Evolutionary conservation across 1,140 invertebrate genomes (phyloP).

Genomic region (Tribolium madens): DNA sequence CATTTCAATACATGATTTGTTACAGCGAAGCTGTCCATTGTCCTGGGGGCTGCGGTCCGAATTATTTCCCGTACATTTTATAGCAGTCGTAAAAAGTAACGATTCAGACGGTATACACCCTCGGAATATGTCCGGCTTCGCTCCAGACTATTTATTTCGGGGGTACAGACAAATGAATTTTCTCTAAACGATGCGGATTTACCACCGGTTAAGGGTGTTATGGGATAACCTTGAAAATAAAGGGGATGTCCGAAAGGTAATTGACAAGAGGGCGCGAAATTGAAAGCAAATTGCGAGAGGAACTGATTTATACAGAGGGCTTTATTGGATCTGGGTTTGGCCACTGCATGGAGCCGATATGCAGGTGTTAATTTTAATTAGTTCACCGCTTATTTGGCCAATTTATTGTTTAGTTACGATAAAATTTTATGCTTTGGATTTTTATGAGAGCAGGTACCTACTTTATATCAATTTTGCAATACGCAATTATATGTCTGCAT

Average conservation of each 20-base stretch:
- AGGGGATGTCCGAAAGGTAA: not conserved
- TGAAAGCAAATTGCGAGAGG: not conserved
- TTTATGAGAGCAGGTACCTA: too few relatives aligned
- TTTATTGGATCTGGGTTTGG: too few relatives aligned
- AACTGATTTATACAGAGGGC: not conserved
- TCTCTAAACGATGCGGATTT: constrained; percentile 7
- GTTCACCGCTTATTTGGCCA: not conserved
- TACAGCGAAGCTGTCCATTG: not conserved
- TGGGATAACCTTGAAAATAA: constrained; percentile 30
- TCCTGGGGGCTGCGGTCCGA: constrained; percentile 28
- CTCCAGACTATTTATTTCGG: constrained; percentile 32
- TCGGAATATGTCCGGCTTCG: constrained; percentile 24
- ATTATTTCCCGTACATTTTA: constrained; percentile 39
- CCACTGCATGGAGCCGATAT: not conserved
- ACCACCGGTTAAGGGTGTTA: constrained; percentile 6
- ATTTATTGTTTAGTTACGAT: not conserved
- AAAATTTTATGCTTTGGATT: too few relatives aligned
- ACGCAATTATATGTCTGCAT: too few relatives aligned
- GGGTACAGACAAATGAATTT: constrained; percentile 27
- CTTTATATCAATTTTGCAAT: too few relatives aligned
- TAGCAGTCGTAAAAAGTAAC: constrained; percentile 36
- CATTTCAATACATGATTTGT: constrained; percentile 38
- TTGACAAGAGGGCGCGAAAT: not conserved
- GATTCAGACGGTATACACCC: constrained; percentile 21
- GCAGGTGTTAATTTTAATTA: not conserved